Percentiles rank a stretch among this genome's conserved stretches.
Conservation (phyloP, 2,797 vertebrate genomes). For the Acrossocheilus fasciatus region DNA sequence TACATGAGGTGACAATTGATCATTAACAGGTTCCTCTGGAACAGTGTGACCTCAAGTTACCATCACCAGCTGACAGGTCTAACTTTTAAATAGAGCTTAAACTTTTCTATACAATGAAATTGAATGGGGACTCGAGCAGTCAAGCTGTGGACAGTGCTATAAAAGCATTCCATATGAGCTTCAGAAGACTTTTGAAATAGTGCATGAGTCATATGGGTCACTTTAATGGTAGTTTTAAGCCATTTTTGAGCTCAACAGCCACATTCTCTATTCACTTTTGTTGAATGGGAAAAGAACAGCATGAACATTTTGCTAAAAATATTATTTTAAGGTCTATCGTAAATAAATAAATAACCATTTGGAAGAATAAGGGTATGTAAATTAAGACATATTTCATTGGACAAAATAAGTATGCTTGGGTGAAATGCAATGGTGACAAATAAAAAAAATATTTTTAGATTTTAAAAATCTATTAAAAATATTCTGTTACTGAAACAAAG, state of each 20-base stretch:
- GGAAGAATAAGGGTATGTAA: background rate
- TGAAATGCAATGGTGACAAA: background rate
- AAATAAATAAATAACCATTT: too few relatives aligned
- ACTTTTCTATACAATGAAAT: background rate
- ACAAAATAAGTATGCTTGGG: background rate
- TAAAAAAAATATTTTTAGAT: background rate
- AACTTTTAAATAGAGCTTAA: constrained; percentile 7
- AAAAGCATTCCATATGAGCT: background rate
- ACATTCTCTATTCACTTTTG: background rate
- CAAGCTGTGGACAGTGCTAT: background rate
- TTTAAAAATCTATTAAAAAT: background rate
- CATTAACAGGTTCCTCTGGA: background rate
- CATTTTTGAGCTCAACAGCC: background rate
- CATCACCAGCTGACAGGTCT: background rate
- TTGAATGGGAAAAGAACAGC: background rate
- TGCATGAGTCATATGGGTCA: background rate
- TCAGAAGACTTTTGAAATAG: background rate
- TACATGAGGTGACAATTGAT: background rate
- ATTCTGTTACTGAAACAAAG: background rate
- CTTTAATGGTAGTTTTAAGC: background rate
- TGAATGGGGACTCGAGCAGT: background rate
- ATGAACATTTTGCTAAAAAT: background rate
- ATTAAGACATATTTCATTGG: background rate
- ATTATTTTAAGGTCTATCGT: background rate
- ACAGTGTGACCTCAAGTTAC: background rate